Percentiles rank a stretch among this genome's conserved stretches.
Evolutionary conservation across 2,797 vertebrate species (phyloP).

Genomic region (Schizopygopsis pylzovi): DNA sequence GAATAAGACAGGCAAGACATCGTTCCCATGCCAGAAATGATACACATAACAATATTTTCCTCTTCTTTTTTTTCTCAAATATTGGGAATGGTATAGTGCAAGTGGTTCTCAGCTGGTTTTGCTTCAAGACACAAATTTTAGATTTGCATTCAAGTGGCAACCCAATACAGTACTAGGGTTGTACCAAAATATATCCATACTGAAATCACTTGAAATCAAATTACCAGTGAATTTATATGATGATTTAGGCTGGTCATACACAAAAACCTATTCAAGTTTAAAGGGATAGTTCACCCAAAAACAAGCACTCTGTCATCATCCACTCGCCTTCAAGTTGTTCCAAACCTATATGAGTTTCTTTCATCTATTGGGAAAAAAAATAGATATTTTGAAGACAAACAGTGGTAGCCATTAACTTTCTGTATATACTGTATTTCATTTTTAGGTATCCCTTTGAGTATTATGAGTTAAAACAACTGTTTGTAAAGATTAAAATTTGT

Average conservation of each 20-base stretch:
- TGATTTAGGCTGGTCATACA: background rate
- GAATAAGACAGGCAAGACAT: constrained; percentile 50
- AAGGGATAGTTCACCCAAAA: background rate
- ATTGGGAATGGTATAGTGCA: constrained; percentile 9
- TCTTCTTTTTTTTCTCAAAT: background rate
- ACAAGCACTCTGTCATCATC: too few relatives aligned
- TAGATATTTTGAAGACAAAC: too few relatives aligned
- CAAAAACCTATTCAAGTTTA: background rate
- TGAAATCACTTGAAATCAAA: background rate
- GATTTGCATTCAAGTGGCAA: background rate
- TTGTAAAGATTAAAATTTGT: background rate
- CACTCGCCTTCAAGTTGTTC: too few relatives aligned
- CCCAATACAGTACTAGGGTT: background rate
- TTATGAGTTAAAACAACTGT: background rate
- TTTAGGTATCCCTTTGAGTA: background rate
- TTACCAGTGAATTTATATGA: background rate
- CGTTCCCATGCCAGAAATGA: constrained; percentile 50
- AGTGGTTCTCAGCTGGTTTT: constrained; percentile 38
- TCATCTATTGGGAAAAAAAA: too few relatives aligned
- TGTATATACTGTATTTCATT: background rate
- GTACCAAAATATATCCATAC: background rate
- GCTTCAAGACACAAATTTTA: background rate
- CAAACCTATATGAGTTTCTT: too few relatives aligned
- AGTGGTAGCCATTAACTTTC: too few relatives aligned
- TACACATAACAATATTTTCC: constrained; percentile 10